phyloP scores from a whole-genome alignment of 2,888 invertebrate species.

The Acleris sparsana region DNA sequence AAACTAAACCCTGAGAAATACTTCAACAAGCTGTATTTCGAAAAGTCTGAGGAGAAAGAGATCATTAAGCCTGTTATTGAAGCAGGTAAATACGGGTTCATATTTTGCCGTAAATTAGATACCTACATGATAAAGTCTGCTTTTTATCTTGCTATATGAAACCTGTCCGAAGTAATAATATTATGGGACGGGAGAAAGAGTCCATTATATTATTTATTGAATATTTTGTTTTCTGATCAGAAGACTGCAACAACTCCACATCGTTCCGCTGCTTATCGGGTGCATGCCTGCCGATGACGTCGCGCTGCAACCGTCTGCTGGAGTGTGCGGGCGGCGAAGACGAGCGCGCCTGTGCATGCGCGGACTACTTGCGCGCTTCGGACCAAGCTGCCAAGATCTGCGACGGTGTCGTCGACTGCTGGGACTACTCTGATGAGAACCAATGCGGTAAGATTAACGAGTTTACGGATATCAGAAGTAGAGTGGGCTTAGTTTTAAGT shows the following conservation, averaged over 20 bases:
- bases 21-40: conserved; percentile 56
- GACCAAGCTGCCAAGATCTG: conserved; percentile 90
- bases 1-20: conserved; percentile 61
- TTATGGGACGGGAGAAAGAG: too few relatives aligned
- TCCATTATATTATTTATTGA: background rate
- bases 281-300: conserved; percentile 85
- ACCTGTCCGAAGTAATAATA: too few relatives aligned
- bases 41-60: conserved; percentile 62
- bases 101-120: background rate
- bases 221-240: conserved; percentile 49
- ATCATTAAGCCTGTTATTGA: conserved; percentile 47
- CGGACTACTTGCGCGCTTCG: conserved; percentile 88
- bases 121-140: background rate
- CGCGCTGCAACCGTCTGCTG: conserved; percentile 87
- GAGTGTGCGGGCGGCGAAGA: conserved; percentile 89
- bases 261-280: conserved; percentile 85
- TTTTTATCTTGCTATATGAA: too few relatives aligned
- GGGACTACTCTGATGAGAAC: conserved; percentile 91
- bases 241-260: conserved; percentile 75
- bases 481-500: too few relatives aligned
- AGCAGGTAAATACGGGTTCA: conserved; percentile 51
- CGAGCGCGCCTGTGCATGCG: conserved; percentile 89
- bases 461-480: too few relatives aligned
- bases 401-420: conserved; percentile 91
- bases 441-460: conserved; percentile 84